phyloP scores from a whole-genome alignment of 1,140 invertebrate genomes.

The Ostrea denselamellosa region DNA sequence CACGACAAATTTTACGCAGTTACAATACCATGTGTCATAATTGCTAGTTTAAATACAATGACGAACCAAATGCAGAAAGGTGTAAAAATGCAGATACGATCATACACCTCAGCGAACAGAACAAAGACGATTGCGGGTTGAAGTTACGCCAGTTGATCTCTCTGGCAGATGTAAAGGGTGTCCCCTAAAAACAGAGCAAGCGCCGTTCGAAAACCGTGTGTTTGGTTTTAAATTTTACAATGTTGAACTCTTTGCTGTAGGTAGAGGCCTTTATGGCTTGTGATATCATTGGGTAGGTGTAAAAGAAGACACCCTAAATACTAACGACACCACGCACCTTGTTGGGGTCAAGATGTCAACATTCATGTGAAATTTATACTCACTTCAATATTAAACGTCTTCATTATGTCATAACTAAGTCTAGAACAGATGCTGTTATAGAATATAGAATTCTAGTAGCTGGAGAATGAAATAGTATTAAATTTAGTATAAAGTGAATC shows the following conservation, averaged over 20 bases:
- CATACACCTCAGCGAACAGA: background rate
- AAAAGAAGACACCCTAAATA: conserved; percentile 21
- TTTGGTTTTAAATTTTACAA: conserved; percentile 34
- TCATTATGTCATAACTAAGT: background rate
- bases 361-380: background rate
- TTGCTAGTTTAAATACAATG: background rate
- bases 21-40: conserved; percentile 32
- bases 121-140: background rate
- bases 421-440: conserved; percentile 2
- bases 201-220: background rate
- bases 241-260: conserved; percentile 9
- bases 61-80: background rate
- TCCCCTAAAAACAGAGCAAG: background rate
- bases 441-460: background rate
- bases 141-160: background rate
- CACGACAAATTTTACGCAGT: background rate
- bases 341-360: background rate
- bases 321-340: background rate
- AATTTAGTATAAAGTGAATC: background rate
- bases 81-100: conserved; percentile 32
- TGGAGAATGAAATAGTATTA: background rate
- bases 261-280: background rate
- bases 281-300: background rate
- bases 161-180: background rate
- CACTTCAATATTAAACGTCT: background rate